Conservation (phyloP, 2,797 vertebrate genomes). For the Typhlichthys subterraneus region DNA sequence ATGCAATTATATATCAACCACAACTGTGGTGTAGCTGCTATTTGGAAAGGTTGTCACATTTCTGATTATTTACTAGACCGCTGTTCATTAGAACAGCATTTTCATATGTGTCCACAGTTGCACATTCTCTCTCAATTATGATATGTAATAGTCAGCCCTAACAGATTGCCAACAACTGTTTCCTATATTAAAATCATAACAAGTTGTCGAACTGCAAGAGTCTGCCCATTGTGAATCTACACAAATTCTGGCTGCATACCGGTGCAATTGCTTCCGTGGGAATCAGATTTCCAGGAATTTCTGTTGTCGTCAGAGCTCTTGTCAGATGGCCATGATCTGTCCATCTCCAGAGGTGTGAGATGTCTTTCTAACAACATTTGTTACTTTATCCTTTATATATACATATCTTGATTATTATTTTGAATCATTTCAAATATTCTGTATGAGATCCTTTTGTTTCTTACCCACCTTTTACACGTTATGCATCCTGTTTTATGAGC, state of each 20-base stretch:
- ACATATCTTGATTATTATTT: constrained; percentile 31
- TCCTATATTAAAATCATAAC: no score
- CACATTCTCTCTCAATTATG: no score
- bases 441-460: background rate
- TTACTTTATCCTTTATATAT: constrained; percentile 20
- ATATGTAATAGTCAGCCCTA: background rate
- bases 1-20: constrained; percentile 19
- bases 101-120: no score
- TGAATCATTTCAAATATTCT: constrained; percentile 14
- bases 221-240: constrained; percentile 4
- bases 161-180: background rate
- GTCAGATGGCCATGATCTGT: constrained; percentile 35
- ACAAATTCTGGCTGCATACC: constrained; percentile 22
- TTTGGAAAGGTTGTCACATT: constrained; percentile 17
- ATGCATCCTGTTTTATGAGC: no score
- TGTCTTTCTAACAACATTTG: constrained; percentile 17
- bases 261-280: constrained; percentile 23
- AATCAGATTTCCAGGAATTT: constrained; percentile 57
- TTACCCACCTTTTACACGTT: background rate
- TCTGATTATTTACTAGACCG: background rate
- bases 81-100: background rate
- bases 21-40: constrained; percentile 17
- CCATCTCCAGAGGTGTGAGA: constrained; percentile 57
- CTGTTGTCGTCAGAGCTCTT: constrained; percentile 44
- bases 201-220: background rate